A percentile compares a stretch with the other conserved stretches of the same genome.
These are phyloP conservation scores for Lonchura striata DNA, from an alignment of 2,113 vertebrate species.

Conservation along the genomic window DNA sequence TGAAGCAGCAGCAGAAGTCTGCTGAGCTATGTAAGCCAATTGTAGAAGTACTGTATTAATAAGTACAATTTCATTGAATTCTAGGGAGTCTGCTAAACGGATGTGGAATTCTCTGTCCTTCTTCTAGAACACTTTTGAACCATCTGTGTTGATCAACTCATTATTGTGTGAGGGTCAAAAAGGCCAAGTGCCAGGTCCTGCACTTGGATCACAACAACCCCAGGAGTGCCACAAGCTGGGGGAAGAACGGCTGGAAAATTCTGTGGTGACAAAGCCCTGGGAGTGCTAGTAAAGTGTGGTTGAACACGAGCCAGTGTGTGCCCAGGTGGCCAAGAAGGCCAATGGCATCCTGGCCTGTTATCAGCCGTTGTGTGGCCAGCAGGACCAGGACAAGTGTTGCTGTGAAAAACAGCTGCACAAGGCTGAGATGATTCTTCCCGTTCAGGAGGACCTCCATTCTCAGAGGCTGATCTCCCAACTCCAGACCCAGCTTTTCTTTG, in stretches of 20 bases:
- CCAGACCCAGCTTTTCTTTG: not conserved
- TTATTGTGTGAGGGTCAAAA: not conserved
- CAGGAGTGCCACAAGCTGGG: not conserved
- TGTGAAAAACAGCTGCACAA: not conserved
- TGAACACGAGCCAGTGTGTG: fast-evolving
- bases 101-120: not conserved
- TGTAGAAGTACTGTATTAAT: not conserved
- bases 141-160: not conserved
- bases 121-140: not conserved
- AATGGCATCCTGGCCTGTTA: not conserved
- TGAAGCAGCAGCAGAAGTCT: not conserved
- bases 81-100: not conserved
- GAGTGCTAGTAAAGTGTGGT: fast-evolving
- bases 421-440: not conserved
- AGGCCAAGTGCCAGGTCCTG: not conserved
- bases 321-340: not conserved
- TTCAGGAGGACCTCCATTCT: not conserved
- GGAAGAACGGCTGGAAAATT: not conserved
- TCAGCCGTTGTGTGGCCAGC: not conserved
- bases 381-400: not conserved
- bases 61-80: not conserved
- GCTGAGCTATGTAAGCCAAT: not conserved
- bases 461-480: not conserved
- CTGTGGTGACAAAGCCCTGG: not conserved
- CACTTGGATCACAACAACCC: not conserved